phyloP scores from a whole-genome alignment of 2,113 vertebrate genomes.

The Delphinus delphis region DNA sequence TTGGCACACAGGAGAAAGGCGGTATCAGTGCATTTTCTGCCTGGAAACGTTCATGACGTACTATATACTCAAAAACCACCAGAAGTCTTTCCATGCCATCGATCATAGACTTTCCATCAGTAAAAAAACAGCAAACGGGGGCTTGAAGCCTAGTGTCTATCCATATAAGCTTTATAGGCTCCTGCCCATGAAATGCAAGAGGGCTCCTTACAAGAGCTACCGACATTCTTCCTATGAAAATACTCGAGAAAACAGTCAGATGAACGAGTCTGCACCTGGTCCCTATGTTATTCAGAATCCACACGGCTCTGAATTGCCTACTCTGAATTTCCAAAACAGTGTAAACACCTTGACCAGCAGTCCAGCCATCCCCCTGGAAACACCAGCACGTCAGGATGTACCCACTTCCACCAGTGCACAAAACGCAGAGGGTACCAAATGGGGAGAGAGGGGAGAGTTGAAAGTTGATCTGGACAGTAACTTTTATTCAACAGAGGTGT shows the following conservation, averaged over 20 bases:
- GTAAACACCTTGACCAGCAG: slow-evolving; percentile 71
- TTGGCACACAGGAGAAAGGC: slow-evolving; percentile 98
- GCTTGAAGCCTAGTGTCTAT: slow-evolving; percentile 93
- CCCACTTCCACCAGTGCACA: slow-evolving; percentile 68
- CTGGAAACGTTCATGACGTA: slow-evolving; percentile 99
- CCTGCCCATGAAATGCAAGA: slow-evolving; percentile 96
- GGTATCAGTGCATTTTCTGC: slow-evolving; percentile 99
- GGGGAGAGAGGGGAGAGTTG: slow-evolving; percentile 65
- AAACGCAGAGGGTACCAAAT: slow-evolving; percentile 52
- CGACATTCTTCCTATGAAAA: slow-evolving; percentile 88
- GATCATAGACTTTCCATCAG: slow-evolving; percentile 93
- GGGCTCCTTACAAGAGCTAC: slow-evolving; percentile 93
- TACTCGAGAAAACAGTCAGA: slow-evolving; percentile 80
- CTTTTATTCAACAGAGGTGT: slow-evolving; percentile 73
- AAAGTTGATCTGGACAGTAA: slow-evolving; percentile 76
- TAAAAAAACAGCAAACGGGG: slow-evolving; percentile 93
- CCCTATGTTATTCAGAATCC: slow-evolving; percentile 79
- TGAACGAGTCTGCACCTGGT: slow-evolving; percentile 72
- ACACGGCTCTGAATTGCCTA: slow-evolving; percentile 82
- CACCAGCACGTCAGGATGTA: slow-evolving; percentile 66
- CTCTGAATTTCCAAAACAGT: slow-evolving; percentile 85
- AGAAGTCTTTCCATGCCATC: slow-evolving; percentile 98
- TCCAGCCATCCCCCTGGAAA: slow-evolving; percentile 74
- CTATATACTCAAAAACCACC: slow-evolving; percentile 98
- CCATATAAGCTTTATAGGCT: slow-evolving; percentile 98